A percentile compares a stretch with the other conserved stretches of the same genome.
Conservation (phyloP, 2,888 invertebrate species). For the Pelosia muscerda region DNA sequence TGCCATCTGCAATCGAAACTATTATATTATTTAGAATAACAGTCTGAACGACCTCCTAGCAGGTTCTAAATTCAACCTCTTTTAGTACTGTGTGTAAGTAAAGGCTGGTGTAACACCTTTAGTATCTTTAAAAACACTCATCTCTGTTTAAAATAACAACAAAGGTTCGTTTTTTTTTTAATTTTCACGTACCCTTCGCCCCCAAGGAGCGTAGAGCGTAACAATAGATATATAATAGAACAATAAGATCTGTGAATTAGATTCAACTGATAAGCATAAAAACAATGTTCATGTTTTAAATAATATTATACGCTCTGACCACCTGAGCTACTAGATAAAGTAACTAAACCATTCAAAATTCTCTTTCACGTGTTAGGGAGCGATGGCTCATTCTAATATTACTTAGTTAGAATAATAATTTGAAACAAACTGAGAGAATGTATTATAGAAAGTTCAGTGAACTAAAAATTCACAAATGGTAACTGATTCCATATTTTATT, state of each 20-base stretch:
- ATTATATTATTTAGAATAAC: neutral
- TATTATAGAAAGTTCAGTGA: neutral
- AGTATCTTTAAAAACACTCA: neutral
- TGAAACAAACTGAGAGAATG: neutral
- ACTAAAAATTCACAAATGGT: neutral
- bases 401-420: neutral
- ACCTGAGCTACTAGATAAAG: too few relatives aligned
- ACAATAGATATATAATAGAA: neutral
- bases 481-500: too few relatives aligned
- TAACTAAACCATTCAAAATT: too few relatives aligned
- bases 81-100: too few relatives aligned
- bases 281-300: conserved; percentile 1
- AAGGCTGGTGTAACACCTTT: too few relatives aligned
- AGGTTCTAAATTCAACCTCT: neutral
- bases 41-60: neutral
- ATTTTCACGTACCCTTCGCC: neutral
- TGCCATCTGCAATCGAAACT: too few relatives aligned
- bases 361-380: too few relatives aligned
- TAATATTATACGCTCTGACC: neutral
- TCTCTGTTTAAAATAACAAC: neutral
- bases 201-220: neutral
- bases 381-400: too few relatives aligned
- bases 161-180: neutral
- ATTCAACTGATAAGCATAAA: conserved; percentile 2
- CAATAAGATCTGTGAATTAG: neutral